These are phyloP conservation scores for Colletes gigas DNA, from an alignment of 1,140 invertebrate genomes.

Conservation along the genomic window DNA sequence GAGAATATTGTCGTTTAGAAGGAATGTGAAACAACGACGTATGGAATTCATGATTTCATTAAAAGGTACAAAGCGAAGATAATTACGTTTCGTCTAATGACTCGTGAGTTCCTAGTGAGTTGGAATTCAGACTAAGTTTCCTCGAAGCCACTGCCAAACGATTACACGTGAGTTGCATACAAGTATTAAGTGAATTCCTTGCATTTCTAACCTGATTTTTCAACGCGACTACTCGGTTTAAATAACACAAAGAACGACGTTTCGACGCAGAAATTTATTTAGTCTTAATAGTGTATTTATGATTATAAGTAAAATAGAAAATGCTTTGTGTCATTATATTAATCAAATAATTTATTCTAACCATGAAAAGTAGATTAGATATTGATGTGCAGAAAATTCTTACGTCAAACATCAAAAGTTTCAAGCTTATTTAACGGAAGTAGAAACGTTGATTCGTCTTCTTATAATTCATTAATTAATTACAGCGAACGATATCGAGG, in stretches of 20 bases:
- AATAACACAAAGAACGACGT: too few species aligned
- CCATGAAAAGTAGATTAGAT: too few species aligned
- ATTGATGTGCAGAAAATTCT: too few species aligned
- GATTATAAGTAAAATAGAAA: too few species aligned
- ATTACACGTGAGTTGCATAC: conserved; percentile 20
- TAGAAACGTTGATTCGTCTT: neutral
- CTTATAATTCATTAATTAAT: neutral
- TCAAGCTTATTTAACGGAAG: too few species aligned
- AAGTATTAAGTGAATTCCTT: conserved; percentile 38
- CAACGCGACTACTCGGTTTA: too few species aligned
- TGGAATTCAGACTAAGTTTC: conserved; percentile 46
- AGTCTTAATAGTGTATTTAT: too few species aligned
- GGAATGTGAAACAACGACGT: neutral
- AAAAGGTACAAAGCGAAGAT: neutral
- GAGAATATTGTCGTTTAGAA: neutral
- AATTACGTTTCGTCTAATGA: conserved; percentile 2
- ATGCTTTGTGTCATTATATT: too few species aligned
- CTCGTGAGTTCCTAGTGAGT: neutral
- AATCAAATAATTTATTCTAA: too few species aligned
- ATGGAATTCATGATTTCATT: neutral
- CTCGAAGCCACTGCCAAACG: conserved; percentile 30
- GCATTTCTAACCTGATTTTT: conserved; percentile 40
- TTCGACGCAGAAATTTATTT: too few species aligned
- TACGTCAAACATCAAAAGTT: too few species aligned
- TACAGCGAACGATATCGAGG: neutral